A percentile compares a stretch with the other conserved stretches of the same genome.
phyloP scores from a whole-genome alignment of 2,113 vertebrate genomes.

The Myrmophylax atrothorax region DNA sequence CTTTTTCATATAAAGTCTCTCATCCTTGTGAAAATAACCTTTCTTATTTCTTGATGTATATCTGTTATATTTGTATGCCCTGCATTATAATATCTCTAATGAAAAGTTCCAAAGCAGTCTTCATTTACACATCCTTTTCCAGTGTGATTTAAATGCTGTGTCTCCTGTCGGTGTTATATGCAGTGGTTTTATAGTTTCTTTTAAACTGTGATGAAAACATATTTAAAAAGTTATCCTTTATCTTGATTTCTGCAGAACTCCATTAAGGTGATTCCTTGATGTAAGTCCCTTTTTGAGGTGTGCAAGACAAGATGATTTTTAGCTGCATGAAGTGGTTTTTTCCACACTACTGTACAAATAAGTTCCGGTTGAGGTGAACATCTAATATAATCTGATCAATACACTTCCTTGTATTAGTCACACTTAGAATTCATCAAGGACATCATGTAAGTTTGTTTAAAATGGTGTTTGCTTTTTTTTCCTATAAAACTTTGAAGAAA shows the following conservation, averaged over 20 bases:
- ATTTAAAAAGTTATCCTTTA: background rate
- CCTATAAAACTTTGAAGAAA: background rate
- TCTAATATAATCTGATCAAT: background rate
- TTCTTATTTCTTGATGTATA: background rate
- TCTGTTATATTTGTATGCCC: background rate
- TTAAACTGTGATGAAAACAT: background rate
- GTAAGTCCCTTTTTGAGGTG: background rate
- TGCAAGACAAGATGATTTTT: background rate
- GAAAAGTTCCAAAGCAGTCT: background rate
- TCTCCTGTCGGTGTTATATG: background rate
- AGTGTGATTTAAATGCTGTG: background rate
- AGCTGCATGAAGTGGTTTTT: rapidly evolving
- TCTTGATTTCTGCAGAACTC: background rate
- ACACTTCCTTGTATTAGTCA: background rate
- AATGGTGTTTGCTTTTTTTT: background rate
- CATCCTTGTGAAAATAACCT: background rate
- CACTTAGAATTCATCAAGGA: background rate
- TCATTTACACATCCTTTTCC: background rate
- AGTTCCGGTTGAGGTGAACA: background rate
- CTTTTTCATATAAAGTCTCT: background rate
- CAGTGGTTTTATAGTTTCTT: background rate
- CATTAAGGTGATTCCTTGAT: background rate
- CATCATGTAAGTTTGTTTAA: background rate
- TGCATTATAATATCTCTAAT: background rate
- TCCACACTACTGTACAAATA: background rate